Percentiles rank a stretch among this genome's conserved stretches.
Conservation (phyloP, 2,113 vertebrate genomes). For the Otus sunia region DNA sequence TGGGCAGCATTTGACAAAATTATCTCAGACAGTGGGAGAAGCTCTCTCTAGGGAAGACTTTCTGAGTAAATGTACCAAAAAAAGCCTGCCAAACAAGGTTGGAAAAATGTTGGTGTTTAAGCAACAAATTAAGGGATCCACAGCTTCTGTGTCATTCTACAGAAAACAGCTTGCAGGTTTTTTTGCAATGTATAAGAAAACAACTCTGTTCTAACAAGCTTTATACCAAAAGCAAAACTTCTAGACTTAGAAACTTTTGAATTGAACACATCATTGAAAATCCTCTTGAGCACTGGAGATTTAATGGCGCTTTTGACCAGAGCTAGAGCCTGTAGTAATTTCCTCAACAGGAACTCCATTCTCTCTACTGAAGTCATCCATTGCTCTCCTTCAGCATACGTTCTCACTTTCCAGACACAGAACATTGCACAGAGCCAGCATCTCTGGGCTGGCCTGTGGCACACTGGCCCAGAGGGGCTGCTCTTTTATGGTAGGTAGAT, state of each 20-base stretch:
- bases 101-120: neutral
- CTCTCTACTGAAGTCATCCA: neutral
- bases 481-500: neutral
- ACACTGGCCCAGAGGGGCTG: neutral
- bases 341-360: neutral
- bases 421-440: neutral
- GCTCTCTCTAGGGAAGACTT: neutral
- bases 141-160: neutral
- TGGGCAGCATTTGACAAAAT: neutral
- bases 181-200: neutral
- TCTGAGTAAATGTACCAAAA: neutral
- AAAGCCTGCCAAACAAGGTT: neutral
- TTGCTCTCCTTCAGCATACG: neutral
- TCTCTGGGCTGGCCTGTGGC: neutral
- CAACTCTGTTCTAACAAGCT: neutral
- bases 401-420: neutral
- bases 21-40: accelerated
- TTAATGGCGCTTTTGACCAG: neutral
- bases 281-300: neutral
- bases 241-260: neutral
- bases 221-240: neutral
- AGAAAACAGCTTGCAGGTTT: neutral
- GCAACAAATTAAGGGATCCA: neutral
- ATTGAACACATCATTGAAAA: neutral
- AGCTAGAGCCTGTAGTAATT: neutral